Conservation (phyloP, 2,888 invertebrate genomes). For the Drosophila formosana region DNA sequence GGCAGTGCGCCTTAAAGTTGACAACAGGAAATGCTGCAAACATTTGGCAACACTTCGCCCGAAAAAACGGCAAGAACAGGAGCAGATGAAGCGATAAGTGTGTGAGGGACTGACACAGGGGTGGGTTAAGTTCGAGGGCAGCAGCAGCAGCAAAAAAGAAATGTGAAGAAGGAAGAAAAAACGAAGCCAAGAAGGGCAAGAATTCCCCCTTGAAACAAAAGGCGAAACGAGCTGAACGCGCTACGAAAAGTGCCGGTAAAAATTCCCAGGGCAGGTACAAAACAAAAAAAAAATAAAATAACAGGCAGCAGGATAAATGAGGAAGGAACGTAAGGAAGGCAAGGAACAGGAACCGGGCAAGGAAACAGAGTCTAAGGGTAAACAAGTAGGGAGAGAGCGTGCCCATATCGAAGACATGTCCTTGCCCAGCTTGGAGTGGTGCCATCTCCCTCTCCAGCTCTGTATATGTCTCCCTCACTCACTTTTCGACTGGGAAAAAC, state of each 20-base stretch:
- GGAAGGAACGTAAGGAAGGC: constrained; percentile 17
- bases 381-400: constrained; percentile 55
- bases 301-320: constrained; percentile 23
- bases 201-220: constrained; percentile 61
- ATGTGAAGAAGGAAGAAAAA: constrained; percentile 26
- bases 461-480: background rate
- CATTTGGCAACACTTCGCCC: constrained; percentile 74
- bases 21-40: constrained; percentile 78
- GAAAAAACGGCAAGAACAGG: constrained; percentile 30
- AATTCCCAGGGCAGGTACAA: constrained; percentile 78
- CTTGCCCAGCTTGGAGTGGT: constrained; percentile 41
- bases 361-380: constrained; percentile 60
- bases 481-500: constrained; percentile 39
- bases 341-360: constrained; percentile 48
- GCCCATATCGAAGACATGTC: constrained; percentile 39
- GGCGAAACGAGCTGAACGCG: constrained; percentile 20
- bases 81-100: constrained; percentile 8
- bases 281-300: background rate
- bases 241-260: constrained; percentile 34
- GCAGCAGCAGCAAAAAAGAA: constrained; percentile 9
- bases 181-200: constrained; percentile 34
- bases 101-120: constrained; percentile 21
- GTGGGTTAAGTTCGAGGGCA: constrained; percentile 24
- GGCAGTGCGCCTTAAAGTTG: constrained; percentile 54
- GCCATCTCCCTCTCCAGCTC: constrained; percentile 19